Evolutionary conservation across 2,113 vertebrate species (phyloP), one percentile per base, ranked within the genome.

Genomic region (Perca flavescens): DNA sequence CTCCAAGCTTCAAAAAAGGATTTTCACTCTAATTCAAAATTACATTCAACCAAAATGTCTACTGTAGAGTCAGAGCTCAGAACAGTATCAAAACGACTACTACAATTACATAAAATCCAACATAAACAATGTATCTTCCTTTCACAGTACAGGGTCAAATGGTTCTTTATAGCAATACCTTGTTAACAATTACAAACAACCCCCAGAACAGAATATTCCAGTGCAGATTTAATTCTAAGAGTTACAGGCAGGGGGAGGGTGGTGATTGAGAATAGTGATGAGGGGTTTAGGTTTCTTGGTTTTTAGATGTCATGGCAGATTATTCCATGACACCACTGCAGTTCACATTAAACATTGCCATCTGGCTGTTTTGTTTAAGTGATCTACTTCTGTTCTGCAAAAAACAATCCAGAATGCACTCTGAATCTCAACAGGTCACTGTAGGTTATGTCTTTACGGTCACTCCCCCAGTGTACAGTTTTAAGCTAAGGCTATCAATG

Each of bases 401-500:
- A 47, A 50, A 12, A 34, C 66, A 13, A 12, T 61, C 31, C 28
- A 36, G 9, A 61, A 10, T 22, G 49, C 17, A 34, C 68, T 15
- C 4, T 52, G 46, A 11, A 34, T 34, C 22, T 68, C 68, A 1
- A 17, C 21, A 10, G 6, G 75, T 22, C 19, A 5, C 25, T 31
- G 56, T 5, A 47, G 25, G 10, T 50, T 12, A 43, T 64, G n/a
- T 16, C 50, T 22, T 25, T n/a, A 12, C 22, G 16, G n/a, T 47
- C 62, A 46, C 17, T 52, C 7, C 21, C 12, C n/a, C 16, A 1
- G 3, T 21, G 40, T 17, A 46, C 17, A 46, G 40, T 34, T 57
- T n/a, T 22, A 63, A 53, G 22, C 52, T 34, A 58, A 77, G n/a
- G 64, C 69, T 61, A 19, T 68, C 40, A 57, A 1, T 52, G 63